Conservation (phyloP, 2,888 invertebrate genomes). For the Danaus chrysippus region DNA sequence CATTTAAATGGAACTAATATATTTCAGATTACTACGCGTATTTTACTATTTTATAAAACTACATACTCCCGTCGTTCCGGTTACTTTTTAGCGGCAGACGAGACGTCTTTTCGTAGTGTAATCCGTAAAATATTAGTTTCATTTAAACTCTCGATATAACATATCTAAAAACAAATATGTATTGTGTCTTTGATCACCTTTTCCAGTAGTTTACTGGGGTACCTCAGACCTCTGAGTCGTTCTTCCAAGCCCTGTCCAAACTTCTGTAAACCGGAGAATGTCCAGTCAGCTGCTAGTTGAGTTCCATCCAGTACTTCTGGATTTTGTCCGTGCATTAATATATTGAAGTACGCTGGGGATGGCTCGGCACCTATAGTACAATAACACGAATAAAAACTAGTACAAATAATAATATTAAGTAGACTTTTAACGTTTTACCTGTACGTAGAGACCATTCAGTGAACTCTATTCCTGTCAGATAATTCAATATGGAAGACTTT, state of each 20-base stretch:
- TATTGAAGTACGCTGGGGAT: slow-evolving; percentile 94
- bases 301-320: slow-evolving; percentile 94
- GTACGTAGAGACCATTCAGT: slow-evolving; percentile 90
- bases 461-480: slow-evolving; percentile 92
- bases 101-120: too few relatives aligned
- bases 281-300: slow-evolving; percentile 96
- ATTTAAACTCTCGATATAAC: slow-evolving; percentile 2
- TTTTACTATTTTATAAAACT: too few relatives aligned
- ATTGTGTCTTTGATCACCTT: slow-evolving; percentile 79
- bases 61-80: too few relatives aligned
- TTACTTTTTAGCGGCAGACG: too few relatives aligned
- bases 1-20: too few relatives aligned
- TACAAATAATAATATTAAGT: background rate
- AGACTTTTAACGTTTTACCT: slow-evolving; percentile 74
- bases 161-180: slow-evolving; percentile 6
- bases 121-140: too few relatives aligned
- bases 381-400: slow-evolving; percentile 1
- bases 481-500: slow-evolving; percentile 96
- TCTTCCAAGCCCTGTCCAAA: slow-evolving; percentile 96
- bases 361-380: slow-evolving; percentile 89
- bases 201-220: slow-evolving; percentile 91
- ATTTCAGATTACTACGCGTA: too few relatives aligned
- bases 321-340: slow-evolving; percentile 92
- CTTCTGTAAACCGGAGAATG: slow-evolving; percentile 95
- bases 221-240: slow-evolving; percentile 88